Percentiles rank a stretch among this genome's conserved stretches.
These are phyloP conservation scores for Ptychodera flava DNA, from an alignment of 35 echinoderm and acorn worm species.

Conservation along the genomic window DNA sequence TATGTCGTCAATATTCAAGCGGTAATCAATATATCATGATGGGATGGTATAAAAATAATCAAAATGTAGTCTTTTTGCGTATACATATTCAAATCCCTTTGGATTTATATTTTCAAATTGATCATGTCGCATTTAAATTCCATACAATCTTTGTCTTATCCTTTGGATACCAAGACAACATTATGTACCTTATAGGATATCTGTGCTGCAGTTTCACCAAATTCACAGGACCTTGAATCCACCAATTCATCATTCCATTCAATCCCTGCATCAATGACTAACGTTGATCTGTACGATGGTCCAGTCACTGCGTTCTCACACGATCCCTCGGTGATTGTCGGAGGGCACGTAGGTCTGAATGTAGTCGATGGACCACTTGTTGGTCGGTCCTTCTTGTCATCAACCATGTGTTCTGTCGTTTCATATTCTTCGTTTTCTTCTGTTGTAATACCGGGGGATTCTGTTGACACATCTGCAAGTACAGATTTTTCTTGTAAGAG, in stretches of 20 bases:
- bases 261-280: not conserved
- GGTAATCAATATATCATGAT: too few species aligned
- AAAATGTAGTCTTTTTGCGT: not conserved
- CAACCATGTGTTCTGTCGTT: too few species aligned
- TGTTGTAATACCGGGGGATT: too few species aligned
- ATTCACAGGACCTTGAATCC: not conserved
- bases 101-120: too few species aligned
- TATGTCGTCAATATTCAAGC: too few species aligned
- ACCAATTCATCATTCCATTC: not conserved
- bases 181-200: not conserved
- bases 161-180: not conserved
- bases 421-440: too few species aligned
- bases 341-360: not conserved
- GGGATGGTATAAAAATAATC: not conserved
- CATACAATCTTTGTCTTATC: not conserved
- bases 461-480: too few species aligned
- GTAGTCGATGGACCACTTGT: too few species aligned
- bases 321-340: not conserved
- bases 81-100: too few species aligned
- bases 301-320: not conserved
- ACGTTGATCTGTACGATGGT: not conserved
- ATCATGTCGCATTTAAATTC: not conserved
- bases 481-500: too few species aligned
- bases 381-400: too few species aligned
- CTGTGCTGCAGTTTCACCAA: not conserved